Percentiles rank a stretch among this genome's conserved stretches.
These are phyloP conservation scores for Gambusia affinis DNA, from an alignment of 2,113 vertebrate genomes.

Conservation along the genomic window DNA sequence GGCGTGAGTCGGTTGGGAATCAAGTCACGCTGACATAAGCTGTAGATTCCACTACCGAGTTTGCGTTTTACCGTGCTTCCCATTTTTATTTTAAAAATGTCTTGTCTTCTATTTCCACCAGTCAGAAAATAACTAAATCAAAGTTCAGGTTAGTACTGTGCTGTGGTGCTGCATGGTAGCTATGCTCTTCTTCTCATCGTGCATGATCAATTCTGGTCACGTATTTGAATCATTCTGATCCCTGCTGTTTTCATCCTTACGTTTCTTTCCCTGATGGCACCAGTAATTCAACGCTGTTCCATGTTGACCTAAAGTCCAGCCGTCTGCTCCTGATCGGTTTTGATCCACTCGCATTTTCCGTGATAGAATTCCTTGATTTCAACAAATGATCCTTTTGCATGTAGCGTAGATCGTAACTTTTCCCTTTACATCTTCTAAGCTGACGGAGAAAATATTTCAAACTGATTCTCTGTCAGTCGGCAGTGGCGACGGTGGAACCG, in stretches of 20 bases:
- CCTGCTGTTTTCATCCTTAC: slow-evolving; percentile 11
- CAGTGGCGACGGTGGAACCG: slow-evolving; percentile 98
- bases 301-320: background rate
- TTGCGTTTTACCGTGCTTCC: background rate
- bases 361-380: background rate
- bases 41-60: background rate
- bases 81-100: slow-evolving; percentile 16
- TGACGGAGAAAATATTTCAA: background rate
- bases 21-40: background rate
- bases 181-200: slow-evolving; percentile 22
- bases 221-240: slow-evolving; percentile 5
- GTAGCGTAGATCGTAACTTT: background rate
- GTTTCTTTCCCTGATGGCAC: slow-evolving; percentile 1
- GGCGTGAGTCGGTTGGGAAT: background rate
- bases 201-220: slow-evolving; percentile 43
- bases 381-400: slow-evolving; percentile 1
- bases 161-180: slow-evolving; percentile 30
- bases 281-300: background rate
- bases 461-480: slow-evolving; percentile 80
- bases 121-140: slow-evolving; percentile 97
- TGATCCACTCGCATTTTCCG: background rate
- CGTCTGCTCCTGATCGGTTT: background rate
- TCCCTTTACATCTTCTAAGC: background rate
- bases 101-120: slow-evolving; percentile 77
- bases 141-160: slow-evolving; percentile 93